Evolutionary conservation across 2,797 vertebrate genomes (phyloP).

Genomic region (Hydrocynus forskahlii): DNA sequence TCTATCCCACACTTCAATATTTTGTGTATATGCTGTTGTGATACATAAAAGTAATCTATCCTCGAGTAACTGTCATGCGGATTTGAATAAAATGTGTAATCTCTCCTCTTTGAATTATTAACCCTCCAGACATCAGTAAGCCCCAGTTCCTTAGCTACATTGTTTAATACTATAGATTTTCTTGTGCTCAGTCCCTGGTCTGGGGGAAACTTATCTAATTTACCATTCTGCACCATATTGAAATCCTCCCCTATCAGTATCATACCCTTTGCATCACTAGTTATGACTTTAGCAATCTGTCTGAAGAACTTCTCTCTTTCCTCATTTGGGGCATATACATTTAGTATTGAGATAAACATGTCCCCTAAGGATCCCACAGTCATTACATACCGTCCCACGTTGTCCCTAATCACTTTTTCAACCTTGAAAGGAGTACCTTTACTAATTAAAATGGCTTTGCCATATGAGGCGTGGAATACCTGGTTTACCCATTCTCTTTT

Average conservation of each 20-base stretch:
- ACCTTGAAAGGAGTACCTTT: no score
- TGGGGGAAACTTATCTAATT: neutral
- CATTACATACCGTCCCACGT: neutral
- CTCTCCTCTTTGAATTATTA: neutral
- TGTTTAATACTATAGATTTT: slow-evolving; percentile 7
- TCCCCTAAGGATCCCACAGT: neutral
- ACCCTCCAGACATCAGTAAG: neutral
- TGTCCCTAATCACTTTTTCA: no score
- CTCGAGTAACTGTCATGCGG: neutral
- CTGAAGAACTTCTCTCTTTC: neutral
- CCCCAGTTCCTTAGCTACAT: slow-evolving; percentile 16
- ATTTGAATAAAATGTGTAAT: slow-evolving; percentile 6
- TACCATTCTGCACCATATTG: neutral
- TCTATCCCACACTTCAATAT: neutral
- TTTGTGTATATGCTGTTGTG: neutral
- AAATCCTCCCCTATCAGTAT: slow-evolving; percentile 16
- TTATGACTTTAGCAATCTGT: slow-evolving; percentile 11
- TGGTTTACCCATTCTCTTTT: neutral
- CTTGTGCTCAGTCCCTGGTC: neutral
- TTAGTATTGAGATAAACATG: slow-evolving; percentile 7
- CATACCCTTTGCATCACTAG: slow-evolving; percentile 1
- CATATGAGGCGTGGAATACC: neutral
- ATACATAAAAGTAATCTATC: neutral
- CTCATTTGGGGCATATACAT: slow-evolving; percentile 39
- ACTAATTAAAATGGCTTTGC: no score